Evolutionary conservation across 2,888 invertebrate species (phyloP).

Genomic region (Drosophila conformis): DNA sequence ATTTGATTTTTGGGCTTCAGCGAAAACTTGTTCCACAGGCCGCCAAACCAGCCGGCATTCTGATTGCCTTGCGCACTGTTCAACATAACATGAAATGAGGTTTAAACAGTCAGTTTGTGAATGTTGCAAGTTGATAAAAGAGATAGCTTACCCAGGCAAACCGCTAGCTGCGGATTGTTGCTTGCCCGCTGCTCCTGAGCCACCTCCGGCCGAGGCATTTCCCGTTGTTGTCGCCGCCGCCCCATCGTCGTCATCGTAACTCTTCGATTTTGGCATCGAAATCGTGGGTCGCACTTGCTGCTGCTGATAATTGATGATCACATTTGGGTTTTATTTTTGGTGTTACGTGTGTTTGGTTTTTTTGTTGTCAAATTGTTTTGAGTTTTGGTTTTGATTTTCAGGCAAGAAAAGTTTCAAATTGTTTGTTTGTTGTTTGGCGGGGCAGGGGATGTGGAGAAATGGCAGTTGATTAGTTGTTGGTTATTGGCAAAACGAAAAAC

Average conservation of each 20-base stretch:
- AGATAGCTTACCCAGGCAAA: slow-evolving; percentile 58
- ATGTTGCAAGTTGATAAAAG: not conserved
- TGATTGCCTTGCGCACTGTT: slow-evolving; percentile 69
- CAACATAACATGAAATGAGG: not conserved
- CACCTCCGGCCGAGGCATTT: slow-evolving; percentile 21
- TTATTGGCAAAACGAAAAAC: slow-evolving; percentile 50
- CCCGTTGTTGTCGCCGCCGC: slow-evolving; percentile 1
- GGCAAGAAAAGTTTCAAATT: slow-evolving; percentile 27
- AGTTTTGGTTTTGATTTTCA: slow-evolving; percentile 16
- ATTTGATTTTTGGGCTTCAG: slow-evolving; percentile 96
- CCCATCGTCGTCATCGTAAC: slow-evolving; percentile 81
- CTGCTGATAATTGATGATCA: slow-evolving; percentile 43
- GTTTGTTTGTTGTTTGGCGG: slow-evolving; percentile 9
- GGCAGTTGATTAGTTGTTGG: slow-evolving; percentile 67
- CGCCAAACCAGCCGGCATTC: slow-evolving; percentile 92
- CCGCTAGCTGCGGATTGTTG: slow-evolving; percentile 29
- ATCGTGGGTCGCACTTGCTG: slow-evolving; percentile 85
- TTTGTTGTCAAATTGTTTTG: slow-evolving; percentile 24
- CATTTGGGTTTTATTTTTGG: slow-evolving; percentile 18
- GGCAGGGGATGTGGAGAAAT: slow-evolving; percentile 54
- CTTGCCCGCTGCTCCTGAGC: slow-evolving; percentile 27
- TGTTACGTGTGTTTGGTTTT: slow-evolving; percentile 6
- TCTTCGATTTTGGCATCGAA: slow-evolving; percentile 86
- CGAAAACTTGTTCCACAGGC: slow-evolving; percentile 93
- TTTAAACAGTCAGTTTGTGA: not conserved